Evolutionary conservation across 2,113 vertebrate genomes (phyloP), one percentile per base, ranked within the genome.

Genomic region (Donacobius atricapilla): DNA sequence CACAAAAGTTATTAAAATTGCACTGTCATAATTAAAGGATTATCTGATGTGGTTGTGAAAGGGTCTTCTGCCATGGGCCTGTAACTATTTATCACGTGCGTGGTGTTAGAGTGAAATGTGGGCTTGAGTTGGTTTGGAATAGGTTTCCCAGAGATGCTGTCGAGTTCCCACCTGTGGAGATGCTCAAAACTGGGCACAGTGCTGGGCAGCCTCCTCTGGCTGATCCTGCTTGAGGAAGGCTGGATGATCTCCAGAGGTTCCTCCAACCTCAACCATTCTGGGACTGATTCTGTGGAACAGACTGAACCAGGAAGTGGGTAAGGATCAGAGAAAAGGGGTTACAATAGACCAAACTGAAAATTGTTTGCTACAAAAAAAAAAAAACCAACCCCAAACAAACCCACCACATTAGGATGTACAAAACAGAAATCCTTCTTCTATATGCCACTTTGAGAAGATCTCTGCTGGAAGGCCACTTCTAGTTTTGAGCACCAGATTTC

Each of bases 401-500:
- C 28, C 15, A 87, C 15, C 24, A 53, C 45, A 35, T 69, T 13
- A 84, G 22, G 87, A 93, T 42, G 48, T 19, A 69, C 27, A 50
- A 51, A 94, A 23, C 48, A 80, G 27, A 91, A 91, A 90, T 33
- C 60, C 12, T 76, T 70, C 35, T 57, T 71, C n/a, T 48, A 10
- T n/a, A 23, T 1, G 42, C 53, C 77, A 45, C 37, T 76, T 84
- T 70, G 30, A 80, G 66, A 76, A 82, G 37, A 90, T 42, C 40
- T 85, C 92, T 79, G 88, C 66, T 91, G 68, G 37, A 92, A 87
- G 73, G 82, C 30, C 78, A 64, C 54, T 81, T 91, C 80, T 35
- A 63, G 54, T 42, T 92, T 72, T 57, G 42, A 97, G 83, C 79
- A 93, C 58, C 83, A 86, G 16, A 86, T 73, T 94, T 90, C 76